phyloP scores from a whole-genome alignment of 2,797 vertebrate species.

The Benthosema pterotum region DNA sequence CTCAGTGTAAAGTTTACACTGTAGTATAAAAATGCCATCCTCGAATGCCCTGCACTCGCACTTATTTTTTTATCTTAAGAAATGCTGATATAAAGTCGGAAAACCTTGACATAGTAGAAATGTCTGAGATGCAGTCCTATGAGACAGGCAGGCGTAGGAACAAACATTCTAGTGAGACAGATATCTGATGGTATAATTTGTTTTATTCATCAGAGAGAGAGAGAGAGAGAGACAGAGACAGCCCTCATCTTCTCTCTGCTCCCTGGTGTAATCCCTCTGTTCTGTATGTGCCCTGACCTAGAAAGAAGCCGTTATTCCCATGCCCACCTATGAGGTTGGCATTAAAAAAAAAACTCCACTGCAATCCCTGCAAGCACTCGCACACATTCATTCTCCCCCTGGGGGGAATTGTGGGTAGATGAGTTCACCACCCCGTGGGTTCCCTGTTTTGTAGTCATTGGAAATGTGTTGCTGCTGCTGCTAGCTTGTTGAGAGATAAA shows the following conservation, averaged over 20 bases:
- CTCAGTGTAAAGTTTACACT: no score
- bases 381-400: slow-evolving; percentile 57
- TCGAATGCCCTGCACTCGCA: no score
- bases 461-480: slow-evolving; percentile 49
- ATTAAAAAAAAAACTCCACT: slow-evolving; percentile 80
- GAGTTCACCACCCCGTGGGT: slow-evolving; percentile 60
- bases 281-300: slow-evolving; percentile 80
- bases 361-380: slow-evolving; percentile 65
- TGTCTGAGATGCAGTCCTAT: slow-evolving; percentile 26
- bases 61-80: no score
- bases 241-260: slow-evolving; percentile 75
- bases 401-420: slow-evolving; percentile 73
- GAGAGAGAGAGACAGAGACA: slow-evolving; percentile 7
- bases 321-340: slow-evolving; percentile 69
- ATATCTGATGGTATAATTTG: slow-evolving; percentile 61
- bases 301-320: slow-evolving; percentile 75
- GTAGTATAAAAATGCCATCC: no score
- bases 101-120: not conserved
- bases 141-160: slow-evolving; percentile 42
- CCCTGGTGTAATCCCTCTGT: slow-evolving; percentile 79
- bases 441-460: slow-evolving; percentile 68
- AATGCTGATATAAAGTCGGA: no score
- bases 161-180: slow-evolving; percentile 55
- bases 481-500: slow-evolving; percentile 59
- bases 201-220: slow-evolving; percentile 55